Evolutionary conservation across 2,113 vertebrate species (phyloP).

Genomic region (Xerus inauris): DNA sequence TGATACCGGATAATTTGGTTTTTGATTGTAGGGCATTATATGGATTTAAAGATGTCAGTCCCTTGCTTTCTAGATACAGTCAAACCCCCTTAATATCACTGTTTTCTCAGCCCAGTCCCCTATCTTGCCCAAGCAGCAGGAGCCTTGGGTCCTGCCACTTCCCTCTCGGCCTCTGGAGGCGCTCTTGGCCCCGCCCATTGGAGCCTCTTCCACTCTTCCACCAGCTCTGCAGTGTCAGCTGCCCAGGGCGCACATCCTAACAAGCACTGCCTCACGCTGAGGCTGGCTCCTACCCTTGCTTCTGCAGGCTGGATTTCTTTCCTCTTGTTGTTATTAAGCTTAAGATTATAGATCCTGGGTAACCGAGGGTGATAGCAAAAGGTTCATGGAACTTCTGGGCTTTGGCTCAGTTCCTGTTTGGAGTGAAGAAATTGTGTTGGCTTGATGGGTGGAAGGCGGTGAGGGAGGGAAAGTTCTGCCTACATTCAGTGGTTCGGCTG

Average conservation of each 20-base stretch:
- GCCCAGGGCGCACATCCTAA: not conserved
- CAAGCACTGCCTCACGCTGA: fast-evolving
- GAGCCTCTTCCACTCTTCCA: fast-evolving
- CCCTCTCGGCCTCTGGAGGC: not conserved
- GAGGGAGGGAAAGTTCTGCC: not conserved
- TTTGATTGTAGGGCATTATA: constrained; percentile 64
- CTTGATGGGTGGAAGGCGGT: not conserved
- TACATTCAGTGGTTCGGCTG: not conserved
- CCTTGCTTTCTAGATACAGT: constrained; percentile 32
- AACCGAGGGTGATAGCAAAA: not conserved
- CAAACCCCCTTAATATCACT: constrained; percentile 35
- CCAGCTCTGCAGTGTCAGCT: fast-evolving
- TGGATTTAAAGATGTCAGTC: constrained; percentile 69
- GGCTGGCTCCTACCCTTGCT: not conserved
- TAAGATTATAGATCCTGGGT: not conserved
- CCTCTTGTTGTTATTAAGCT: not conserved
- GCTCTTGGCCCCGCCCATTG: fast-evolving
- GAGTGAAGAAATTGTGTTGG: not conserved
- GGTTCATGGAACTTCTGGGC: not conserved
- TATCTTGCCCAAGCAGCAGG: fast-evolving
- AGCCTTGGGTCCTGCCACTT: not conserved
- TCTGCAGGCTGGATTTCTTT: not conserved
- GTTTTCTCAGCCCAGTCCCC: not conserved
- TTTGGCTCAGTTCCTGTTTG: not conserved
- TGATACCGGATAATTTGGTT: constrained; percentile 56